Percentiles rank a stretch among this genome's conserved stretches.
Conservation (phyloP, 2,888 invertebrate genomes). For the Amiota mariae region DNA sequence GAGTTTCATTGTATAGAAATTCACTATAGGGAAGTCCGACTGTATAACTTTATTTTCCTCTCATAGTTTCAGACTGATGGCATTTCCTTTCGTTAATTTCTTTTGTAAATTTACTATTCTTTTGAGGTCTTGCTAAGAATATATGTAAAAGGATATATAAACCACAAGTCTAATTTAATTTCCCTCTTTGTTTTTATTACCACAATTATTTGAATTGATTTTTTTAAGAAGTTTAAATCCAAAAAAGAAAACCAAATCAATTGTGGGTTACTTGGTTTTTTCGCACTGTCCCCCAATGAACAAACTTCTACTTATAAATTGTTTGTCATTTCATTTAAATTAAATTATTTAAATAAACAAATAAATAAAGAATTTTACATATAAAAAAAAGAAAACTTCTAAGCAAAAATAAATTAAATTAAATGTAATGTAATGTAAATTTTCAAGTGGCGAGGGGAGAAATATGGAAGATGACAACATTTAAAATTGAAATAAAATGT, state of each 20-base stretch:
- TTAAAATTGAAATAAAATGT: not conserved
- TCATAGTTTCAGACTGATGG: no score
- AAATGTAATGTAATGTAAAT: not conserved
- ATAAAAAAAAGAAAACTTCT: not conserved
- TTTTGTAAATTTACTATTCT: no score
- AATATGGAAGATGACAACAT: not conserved
- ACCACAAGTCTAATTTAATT: not conserved
- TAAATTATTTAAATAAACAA: constrained; percentile 65
- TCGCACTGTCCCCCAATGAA: constrained; percentile 51
- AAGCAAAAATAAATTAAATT: no score
- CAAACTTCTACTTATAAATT: no score
- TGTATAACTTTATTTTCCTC: no score
- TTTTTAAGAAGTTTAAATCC: not conserved
- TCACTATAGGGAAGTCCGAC: no score
- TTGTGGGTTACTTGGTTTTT: not conserved
- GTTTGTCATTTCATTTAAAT: constrained; percentile 47
- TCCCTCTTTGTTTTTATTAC: not conserved
- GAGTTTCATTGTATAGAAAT: no score
- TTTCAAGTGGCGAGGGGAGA: not conserved
- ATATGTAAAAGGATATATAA: no score
- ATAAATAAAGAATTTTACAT: constrained; percentile 46
- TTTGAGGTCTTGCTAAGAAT: no score
- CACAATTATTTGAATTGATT: not conserved
- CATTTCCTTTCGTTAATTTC: no score
- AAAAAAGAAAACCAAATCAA: constrained; percentile 5